Conservation (phyloP, 2,888 invertebrate species). For the Coenonympha arcania region DNA sequence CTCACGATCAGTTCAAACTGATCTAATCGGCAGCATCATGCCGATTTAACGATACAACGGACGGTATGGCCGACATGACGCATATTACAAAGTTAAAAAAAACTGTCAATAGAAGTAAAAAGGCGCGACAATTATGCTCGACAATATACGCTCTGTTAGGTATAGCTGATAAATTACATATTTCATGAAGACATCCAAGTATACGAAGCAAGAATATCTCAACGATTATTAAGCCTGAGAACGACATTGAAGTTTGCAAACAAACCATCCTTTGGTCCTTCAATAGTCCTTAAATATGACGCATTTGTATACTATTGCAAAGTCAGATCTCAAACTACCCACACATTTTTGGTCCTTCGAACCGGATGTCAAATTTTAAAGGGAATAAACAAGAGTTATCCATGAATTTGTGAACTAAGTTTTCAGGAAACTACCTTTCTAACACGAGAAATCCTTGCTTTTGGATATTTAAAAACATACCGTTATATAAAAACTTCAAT, state of each 20-base stretch:
- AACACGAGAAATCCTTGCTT: constrained; percentile 1
- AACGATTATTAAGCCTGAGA: background rate
- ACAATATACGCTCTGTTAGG: background rate
- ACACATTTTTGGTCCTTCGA: background rate
- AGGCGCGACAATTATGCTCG: background rate
- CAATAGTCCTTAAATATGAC: too few relatives aligned
- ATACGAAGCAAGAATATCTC: background rate
- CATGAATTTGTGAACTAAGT: background rate
- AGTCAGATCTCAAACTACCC: background rate
- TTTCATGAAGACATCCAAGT: background rate
- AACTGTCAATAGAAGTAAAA: too few relatives aligned
- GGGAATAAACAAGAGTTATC: background rate
- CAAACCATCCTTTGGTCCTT: too few relatives aligned
- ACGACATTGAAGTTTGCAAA: background rate
- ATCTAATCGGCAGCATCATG: too few relatives aligned
- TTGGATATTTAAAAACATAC: background rate
- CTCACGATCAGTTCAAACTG: too few relatives aligned
- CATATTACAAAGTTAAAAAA: too few relatives aligned
- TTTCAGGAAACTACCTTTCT: background rate
- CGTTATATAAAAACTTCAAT: background rate
- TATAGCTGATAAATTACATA: background rate
- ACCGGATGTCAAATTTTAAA: background rate
- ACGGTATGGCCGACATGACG: too few relatives aligned
- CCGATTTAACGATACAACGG: too few relatives aligned
- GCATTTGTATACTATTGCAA: too few relatives aligned